A percentile compares a stretch with the other conserved stretches of the same genome.
Conservation (phyloP, 2,888 invertebrate species). For the Epistrophella euchroma region DNA sequence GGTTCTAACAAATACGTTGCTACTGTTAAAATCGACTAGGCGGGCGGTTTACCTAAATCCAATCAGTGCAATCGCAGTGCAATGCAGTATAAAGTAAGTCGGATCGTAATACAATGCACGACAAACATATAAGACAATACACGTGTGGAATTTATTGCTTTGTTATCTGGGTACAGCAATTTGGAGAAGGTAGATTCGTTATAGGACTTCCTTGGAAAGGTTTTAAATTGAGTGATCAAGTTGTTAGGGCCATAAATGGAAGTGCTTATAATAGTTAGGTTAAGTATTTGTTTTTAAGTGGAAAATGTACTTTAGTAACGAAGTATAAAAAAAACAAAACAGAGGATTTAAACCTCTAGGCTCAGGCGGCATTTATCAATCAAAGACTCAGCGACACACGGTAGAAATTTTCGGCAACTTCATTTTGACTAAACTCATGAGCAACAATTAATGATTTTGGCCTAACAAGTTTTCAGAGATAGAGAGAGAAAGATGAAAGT, state of each 20-base stretch:
- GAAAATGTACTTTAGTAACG: background rate
- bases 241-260: conserved; percentile 71
- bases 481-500: too few relatives aligned
- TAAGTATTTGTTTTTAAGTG: conserved; percentile 2
- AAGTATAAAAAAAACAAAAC: background rate
- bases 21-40: conserved; percentile 42
- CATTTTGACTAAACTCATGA: background rate
- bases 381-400: background rate
- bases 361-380: background rate
- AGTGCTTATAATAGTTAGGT: conserved; percentile 43
- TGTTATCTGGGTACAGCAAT: conserved; percentile 73
- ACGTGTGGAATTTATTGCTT: conserved; percentile 75
- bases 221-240: conserved; percentile 74
- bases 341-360: background rate
- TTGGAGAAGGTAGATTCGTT: conserved; percentile 59
- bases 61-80: conserved; percentile 67
- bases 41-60: conserved; percentile 59
- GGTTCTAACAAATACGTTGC: conserved; percentile 69
- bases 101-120: conserved; percentile 54
- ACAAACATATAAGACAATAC: conserved; percentile 65
- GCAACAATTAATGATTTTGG: background rate
- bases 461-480: too few relatives aligned
- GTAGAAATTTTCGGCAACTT: background rate
- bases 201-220: conserved; percentile 38
- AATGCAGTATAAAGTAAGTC: conserved; percentile 2